Conservation (phyloP, 2,113 vertebrate genomes). For the Carassius carassius region DNA sequence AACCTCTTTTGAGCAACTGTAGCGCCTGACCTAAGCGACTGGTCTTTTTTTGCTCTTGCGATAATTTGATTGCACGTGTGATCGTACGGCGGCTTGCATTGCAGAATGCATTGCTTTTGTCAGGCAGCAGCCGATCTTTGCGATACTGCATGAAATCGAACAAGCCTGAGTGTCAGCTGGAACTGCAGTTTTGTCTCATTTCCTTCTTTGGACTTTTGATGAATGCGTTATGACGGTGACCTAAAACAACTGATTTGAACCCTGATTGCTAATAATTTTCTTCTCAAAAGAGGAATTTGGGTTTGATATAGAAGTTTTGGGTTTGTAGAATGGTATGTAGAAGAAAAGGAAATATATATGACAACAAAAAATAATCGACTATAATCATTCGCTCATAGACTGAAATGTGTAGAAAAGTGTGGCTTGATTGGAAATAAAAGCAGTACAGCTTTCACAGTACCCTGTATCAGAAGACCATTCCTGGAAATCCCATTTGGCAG, state of each 20-base stretch:
- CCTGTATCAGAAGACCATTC: neutral
- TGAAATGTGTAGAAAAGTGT: neutral
- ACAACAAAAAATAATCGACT: constrained; percentile 11
- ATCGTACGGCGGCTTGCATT: too few relatives aligned
- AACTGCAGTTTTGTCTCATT: constrained; percentile 7
- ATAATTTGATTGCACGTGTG: too few relatives aligned
- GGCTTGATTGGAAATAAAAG: constrained; percentile 35
- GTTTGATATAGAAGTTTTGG: constrained; percentile 9
- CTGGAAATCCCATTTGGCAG: neutral
- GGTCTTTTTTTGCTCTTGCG: too few relatives aligned
- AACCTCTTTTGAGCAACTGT: too few relatives aligned
- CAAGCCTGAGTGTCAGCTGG: neutral
- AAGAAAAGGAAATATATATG: constrained; percentile 23
- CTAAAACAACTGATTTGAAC: neutral
- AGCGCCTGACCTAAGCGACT: too few relatives aligned
- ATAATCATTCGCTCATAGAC: neutral
- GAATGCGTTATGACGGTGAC: neutral
- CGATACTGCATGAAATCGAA: too few relatives aligned
- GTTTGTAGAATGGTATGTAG: neutral
- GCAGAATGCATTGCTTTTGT: too few relatives aligned
- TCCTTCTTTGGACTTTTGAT: neutral
- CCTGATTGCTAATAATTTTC: constrained; percentile 4
- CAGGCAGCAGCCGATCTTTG: too few relatives aligned
- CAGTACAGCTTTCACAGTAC: constrained; percentile 22
- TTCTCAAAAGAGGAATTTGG: neutral